Conservation (phyloP, 2,888 invertebrate genomes). For the Strigamia maritima region DNA sequence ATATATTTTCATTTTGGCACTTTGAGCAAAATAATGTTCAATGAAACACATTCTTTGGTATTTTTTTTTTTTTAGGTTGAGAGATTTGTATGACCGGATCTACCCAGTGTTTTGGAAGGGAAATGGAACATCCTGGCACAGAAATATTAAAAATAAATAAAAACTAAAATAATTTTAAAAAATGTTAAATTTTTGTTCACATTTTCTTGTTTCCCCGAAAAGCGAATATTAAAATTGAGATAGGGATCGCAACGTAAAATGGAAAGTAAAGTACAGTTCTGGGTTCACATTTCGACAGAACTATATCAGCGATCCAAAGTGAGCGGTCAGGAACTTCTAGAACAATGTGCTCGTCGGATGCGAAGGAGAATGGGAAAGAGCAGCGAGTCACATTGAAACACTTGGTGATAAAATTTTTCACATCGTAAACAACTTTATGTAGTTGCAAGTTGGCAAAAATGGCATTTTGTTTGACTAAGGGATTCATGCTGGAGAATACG, state of each 20-base stretch:
- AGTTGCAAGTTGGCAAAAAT: constrained; percentile 67
- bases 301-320: constrained; percentile 71
- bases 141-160: too few species aligned
- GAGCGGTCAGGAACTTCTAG: constrained; percentile 56
- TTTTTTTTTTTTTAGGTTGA: too few species aligned
- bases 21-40: too few species aligned
- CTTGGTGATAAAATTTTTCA: constrained; percentile 60
- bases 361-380: constrained; percentile 64
- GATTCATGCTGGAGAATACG: constrained; percentile 77
- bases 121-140: too few species aligned
- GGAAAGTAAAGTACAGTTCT: constrained; percentile 66
- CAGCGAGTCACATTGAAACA: constrained; percentile 67
- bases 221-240: constrained; percentile 68
- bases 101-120: too few species aligned
- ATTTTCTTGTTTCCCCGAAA: constrained; percentile 52
- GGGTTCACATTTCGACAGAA: constrained; percentile 70
- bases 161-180: too few species aligned
- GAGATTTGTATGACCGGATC: too few species aligned
- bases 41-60: too few species aligned
- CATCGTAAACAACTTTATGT: constrained; percentile 68
- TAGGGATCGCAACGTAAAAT: constrained; percentile 68
- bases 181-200: not conserved
- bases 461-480: constrained; percentile 58
- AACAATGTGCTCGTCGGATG: constrained; percentile 66
- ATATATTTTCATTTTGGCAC: too few species aligned